Evolutionary conservation across 1,140 invertebrate species (phyloP).

Genomic region (Anastrepha ludens): DNA sequence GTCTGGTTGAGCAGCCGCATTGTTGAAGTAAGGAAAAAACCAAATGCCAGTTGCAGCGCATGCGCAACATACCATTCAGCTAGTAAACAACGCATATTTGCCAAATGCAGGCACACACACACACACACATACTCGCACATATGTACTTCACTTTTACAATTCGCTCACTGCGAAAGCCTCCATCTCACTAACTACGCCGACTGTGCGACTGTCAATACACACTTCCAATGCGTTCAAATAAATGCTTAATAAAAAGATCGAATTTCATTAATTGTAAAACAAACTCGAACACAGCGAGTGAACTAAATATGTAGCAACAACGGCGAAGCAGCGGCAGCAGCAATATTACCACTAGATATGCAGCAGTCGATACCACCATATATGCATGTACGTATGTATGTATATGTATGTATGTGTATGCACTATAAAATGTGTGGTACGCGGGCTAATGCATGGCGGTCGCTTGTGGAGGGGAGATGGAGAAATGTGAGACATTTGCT

Average conservation of each 20-base stretch:
- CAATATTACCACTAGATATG: background rate
- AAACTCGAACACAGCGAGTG: constrained; percentile 57
- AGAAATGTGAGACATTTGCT: background rate
- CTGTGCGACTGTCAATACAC: constrained; percentile 41
- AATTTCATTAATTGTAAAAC: constrained; percentile 72
- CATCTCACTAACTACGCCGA: background rate
- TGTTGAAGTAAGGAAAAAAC: no score
- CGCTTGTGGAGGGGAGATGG: background rate
- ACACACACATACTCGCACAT: background rate
- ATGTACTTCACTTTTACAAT: background rate
- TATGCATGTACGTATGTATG: background rate
- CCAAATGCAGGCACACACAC: background rate
- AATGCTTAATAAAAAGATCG: constrained; percentile 72
- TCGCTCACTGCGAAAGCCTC: background rate
- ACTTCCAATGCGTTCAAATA: constrained; percentile 57
- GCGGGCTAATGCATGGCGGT: background rate
- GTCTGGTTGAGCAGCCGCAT: background rate
- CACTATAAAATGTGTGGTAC: background rate
- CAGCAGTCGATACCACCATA: background rate
- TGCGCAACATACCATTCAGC: background rate
- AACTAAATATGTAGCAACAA: background rate
- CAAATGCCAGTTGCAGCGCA: background rate
- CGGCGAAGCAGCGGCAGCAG: background rate
- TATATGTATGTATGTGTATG: background rate
- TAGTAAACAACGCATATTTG: constrained; percentile 19